phyloP scores from a whole-genome alignment of 2,797 vertebrate genomes.

The Enteromius paludinosus region DNA sequence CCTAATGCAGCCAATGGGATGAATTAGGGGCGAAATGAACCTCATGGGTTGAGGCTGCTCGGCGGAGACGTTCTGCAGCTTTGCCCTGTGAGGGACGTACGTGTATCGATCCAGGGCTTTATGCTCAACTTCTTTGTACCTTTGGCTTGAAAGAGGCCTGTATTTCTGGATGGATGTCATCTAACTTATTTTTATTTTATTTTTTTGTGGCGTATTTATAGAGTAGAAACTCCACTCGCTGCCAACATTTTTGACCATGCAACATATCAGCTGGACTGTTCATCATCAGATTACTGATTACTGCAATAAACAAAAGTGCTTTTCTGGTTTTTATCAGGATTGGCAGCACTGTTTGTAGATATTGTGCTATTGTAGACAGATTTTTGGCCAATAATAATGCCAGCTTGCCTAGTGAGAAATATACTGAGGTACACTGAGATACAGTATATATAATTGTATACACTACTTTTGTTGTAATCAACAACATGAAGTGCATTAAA shows the following conservation, averaged over 20 bases:
- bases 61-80: conserved; percentile 23
- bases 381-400: background rate
- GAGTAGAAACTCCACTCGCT: background rate
- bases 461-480: too few relatives aligned
- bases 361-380: background rate
- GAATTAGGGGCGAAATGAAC: conserved; percentile 80
- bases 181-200: background rate
- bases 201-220: conserved; percentile 4
- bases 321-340: background rate
- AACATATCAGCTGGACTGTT: background rate
- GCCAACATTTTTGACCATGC: conserved; percentile 1
- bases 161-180: conserved; percentile 26
- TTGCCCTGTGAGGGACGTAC: conserved; percentile 35
- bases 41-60: conserved; percentile 18
- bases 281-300: conserved; percentile 9
- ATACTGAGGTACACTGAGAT: too few relatives aligned
- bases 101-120: conserved; percentile 37
- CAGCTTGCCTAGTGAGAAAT: background rate
- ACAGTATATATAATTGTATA: too few relatives aligned
- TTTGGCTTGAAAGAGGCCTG: conserved; percentile 31
- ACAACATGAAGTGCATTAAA: too few relatives aligned
- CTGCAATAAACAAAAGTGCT: background rate
- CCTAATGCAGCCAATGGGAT: conserved; percentile 81
- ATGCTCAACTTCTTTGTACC: conserved; percentile 27
- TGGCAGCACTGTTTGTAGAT: background rate